These are phyloP conservation scores for Drosophila busckii DNA, from an alignment of 1,140 invertebrate genomes.

Conservation along the genomic window DNA sequence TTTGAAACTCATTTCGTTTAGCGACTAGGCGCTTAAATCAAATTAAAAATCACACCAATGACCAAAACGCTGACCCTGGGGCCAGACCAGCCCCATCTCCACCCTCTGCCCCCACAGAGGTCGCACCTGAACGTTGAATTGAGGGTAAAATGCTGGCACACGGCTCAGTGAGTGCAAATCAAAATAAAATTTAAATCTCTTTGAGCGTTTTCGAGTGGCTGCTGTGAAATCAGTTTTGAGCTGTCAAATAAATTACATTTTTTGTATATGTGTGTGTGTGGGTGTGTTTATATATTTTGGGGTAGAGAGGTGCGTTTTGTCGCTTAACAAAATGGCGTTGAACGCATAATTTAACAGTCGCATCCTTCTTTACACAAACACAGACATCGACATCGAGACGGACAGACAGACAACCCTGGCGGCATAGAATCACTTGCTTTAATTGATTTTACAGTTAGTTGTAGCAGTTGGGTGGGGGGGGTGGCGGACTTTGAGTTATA, in stretches of 20 bases:
- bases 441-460: conserved; percentile 63
- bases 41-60: conserved; percentile 70
- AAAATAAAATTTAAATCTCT: conserved; percentile 67
- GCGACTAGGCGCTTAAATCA: conserved; percentile 51
- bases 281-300: background rate
- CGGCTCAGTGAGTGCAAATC: conserved; percentile 61
- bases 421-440: conserved; percentile 49
- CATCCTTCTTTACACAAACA: conserved; percentile 11
- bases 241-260: conserved; percentile 67
- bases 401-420: background rate
- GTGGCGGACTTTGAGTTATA: conserved; percentile 41
- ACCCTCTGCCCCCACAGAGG: conserved; percentile 1
- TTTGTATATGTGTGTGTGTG: too few relatives aligned
- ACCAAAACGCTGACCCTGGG: conserved; percentile 55
- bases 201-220: conserved; percentile 33
- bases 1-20: conserved; percentile 57
- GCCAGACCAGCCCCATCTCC: conserved; percentile 16
- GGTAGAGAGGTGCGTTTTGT: conserved; percentile 1
- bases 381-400: background rate
- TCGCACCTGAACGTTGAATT: conserved; percentile 29
- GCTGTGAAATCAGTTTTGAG: conserved; percentile 53
- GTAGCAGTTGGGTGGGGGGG: conserved; percentile 24
- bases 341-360: conserved; percentile 58
- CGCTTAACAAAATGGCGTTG: conserved; percentile 56
- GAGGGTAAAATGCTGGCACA: conserved; percentile 50